phyloP scores from a whole-genome alignment of 2,888 invertebrate species.

The Frankliniella intonsa region DNA sequence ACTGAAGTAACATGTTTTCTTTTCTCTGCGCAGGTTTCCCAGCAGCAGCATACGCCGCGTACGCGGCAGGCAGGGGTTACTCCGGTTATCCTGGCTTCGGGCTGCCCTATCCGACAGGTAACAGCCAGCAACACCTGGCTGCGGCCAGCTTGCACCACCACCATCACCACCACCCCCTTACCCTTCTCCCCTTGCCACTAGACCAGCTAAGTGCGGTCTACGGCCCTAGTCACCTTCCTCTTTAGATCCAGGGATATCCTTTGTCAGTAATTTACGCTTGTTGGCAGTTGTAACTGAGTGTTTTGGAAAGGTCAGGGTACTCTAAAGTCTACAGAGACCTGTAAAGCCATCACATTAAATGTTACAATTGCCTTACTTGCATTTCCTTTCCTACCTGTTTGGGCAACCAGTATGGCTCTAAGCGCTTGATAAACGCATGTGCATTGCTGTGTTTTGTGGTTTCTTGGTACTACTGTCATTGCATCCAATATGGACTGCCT shows the following conservation, averaged over 20 bases:
- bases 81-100: constrained; percentile 97
- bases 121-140: constrained; percentile 50
- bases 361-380: constrained; percentile 9
- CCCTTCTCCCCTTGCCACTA: constrained; percentile 44
- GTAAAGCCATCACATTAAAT: too few relatives aligned
- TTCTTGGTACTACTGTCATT: constrained; percentile 3
- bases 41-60: constrained; percentile 91
- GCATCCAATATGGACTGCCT: constrained; percentile 18
- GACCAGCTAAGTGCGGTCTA: constrained; percentile 43
- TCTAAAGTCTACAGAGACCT: background rate
- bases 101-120: constrained; percentile 97
- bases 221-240: constrained; percentile 51
- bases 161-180: constrained; percentile 49
- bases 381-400: background rate
- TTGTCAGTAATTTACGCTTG: background rate
- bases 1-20: constrained; percentile 40
- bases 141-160: constrained; percentile 74
- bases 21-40: constrained; percentile 70
- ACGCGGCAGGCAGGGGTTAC: constrained; percentile 94
- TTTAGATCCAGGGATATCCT: constrained; percentile 36
- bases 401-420: constrained; percentile 13
- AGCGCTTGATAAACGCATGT: constrained; percentile 20
- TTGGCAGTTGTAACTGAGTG: background rate
- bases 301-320: background rate
- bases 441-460: constrained; percentile 20